Conservation (phyloP, 2,888 invertebrate species). For the Ecliptopera silaceata region DNA sequence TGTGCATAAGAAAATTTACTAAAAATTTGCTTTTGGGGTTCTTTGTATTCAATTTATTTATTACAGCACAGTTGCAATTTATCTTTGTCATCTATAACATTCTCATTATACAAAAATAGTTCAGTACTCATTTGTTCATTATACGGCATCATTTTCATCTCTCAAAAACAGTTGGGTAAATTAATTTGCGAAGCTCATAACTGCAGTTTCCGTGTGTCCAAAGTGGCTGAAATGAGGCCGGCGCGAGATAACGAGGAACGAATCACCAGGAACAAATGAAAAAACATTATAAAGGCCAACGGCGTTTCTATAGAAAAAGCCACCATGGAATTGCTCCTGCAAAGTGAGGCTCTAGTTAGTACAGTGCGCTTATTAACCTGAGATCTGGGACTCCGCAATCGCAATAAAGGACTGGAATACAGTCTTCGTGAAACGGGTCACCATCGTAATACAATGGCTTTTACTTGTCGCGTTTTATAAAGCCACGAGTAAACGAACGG, state of each 20-base stretch:
- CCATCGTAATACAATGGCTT: constrained; percentile 49
- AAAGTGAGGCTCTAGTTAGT: constrained; percentile 45
- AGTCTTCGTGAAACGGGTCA: constrained; percentile 57
- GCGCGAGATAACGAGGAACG: constrained; percentile 69
- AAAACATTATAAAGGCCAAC: constrained; percentile 51
- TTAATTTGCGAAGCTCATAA: constrained; percentile 66
- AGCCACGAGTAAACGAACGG: constrained; percentile 5
- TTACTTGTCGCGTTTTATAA: constrained; percentile 24
- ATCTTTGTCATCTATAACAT: neutral
- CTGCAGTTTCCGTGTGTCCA: constrained; percentile 61
- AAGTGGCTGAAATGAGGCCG: constrained; percentile 71
- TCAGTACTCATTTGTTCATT: neutral
- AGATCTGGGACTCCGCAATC: constrained; percentile 54
- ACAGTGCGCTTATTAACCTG: constrained; percentile 59
- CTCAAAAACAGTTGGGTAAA: constrained; percentile 38
- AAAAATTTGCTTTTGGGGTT: no score
- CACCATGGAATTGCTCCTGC: constrained; percentile 48
- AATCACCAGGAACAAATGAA: constrained; percentile 56
- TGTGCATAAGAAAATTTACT: no score
- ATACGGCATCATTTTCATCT: neutral
- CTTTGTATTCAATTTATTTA: no score
- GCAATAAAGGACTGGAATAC: constrained; percentile 36
- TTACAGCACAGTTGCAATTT: neutral
- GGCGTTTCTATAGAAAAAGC: constrained; percentile 46
- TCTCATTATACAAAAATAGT: neutral